Conservation (phyloP, 1,140 invertebrate genomes). For the Lepeophtheirus salmonis region DNA sequence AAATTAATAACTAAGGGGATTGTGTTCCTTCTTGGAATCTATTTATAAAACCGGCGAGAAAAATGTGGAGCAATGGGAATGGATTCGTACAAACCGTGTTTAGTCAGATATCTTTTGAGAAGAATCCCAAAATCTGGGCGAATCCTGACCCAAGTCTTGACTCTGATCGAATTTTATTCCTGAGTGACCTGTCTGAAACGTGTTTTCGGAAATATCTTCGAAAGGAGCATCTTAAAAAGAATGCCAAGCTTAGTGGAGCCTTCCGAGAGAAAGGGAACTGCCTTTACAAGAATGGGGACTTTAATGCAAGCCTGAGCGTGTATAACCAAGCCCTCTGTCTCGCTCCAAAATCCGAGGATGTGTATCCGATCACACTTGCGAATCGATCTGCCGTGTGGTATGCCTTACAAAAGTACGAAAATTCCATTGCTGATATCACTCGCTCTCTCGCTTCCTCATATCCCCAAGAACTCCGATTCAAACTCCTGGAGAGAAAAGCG, state of each 20-base stretch:
- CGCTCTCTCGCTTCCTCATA: background rate
- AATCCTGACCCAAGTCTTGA: background rate
- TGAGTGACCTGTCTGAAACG: background rate
- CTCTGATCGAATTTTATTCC: background rate
- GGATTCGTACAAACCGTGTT: background rate
- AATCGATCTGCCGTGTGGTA: constrained; percentile 5
- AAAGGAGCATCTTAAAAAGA: background rate
- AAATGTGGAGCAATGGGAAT: background rate
- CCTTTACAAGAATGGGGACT: background rate
- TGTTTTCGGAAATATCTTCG: background rate
- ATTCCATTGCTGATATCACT: background rate
- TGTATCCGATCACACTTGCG: background rate
- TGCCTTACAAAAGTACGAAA: background rate
- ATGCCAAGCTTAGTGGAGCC: background rate
- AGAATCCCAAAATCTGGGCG: background rate
- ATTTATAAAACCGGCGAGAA: no score
- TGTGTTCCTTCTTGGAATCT: no score
- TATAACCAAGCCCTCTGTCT: constrained; percentile 3
- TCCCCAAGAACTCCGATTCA: background rate
- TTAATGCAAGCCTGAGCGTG: background rate
- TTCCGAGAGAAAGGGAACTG: background rate
- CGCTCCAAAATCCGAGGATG: background rate
- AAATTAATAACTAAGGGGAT: no score
- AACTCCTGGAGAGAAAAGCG: constrained; percentile 3
- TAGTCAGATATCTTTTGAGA: background rate